Conservation (phyloP, 2,888 invertebrate genomes). For the Zele albiditarsus region DNA sequence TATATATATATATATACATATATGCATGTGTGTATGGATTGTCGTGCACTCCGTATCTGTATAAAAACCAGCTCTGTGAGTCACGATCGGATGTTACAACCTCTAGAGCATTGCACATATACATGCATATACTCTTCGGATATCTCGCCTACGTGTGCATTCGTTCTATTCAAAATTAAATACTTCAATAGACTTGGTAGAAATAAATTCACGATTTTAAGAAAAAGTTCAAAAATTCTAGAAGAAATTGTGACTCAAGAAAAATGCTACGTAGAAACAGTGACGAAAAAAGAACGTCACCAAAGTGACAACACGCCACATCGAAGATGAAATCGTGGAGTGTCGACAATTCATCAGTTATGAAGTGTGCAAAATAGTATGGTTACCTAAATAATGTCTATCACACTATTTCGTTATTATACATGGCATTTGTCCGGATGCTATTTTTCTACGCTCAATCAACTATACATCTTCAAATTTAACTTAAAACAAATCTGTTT, state of each 20-base stretch:
- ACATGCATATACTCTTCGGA: constrained; percentile 26
- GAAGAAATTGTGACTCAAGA: no score
- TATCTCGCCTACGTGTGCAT: background rate
- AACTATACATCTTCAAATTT: constrained; percentile 31
- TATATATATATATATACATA: constrained; percentile 12
- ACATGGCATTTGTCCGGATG: no score
- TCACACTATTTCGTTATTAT: no score
- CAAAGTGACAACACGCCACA: no score
- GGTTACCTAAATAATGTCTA: no score
- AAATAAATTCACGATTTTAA: constrained; percentile 27
- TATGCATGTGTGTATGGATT: constrained; percentile 27
- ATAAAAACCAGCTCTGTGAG: constrained; percentile 40
- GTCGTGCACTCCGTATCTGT: constrained; percentile 40
- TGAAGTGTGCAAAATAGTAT: no score
- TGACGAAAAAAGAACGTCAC: no score
- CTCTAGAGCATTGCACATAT: constrained; percentile 36
- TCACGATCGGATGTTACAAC: constrained; percentile 42
- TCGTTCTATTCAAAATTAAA: constrained; percentile 10
- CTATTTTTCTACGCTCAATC: no score
- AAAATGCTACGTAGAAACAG: no score
- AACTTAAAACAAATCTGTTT: constrained; percentile 17
- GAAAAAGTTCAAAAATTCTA: no score
- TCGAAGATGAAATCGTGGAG: no score
- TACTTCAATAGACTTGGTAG: background rate
- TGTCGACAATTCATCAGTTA: no score